These are phyloP conservation scores for Brachystomella parvula DNA, from an alignment of 1,140 invertebrate species.

Conservation along the genomic window DNA sequence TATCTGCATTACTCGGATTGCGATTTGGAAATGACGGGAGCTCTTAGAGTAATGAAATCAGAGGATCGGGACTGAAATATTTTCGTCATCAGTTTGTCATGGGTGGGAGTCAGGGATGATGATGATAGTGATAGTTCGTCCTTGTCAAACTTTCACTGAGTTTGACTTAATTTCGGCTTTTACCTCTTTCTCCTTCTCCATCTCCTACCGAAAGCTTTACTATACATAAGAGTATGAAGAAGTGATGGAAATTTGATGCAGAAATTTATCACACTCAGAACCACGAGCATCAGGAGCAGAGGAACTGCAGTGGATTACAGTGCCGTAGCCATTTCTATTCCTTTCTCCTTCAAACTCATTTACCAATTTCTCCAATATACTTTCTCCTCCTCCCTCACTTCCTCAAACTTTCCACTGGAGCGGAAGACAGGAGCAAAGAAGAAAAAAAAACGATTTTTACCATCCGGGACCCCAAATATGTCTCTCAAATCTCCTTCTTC, in stretches of 20 bases:
- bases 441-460: conserved; percentile 17
- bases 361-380: not conserved
- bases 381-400: conserved; percentile 7
- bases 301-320: not conserved
- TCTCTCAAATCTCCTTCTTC: conserved; percentile 19
- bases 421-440: too few relatives aligned
- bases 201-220: not conserved
- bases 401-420: conserved; percentile 8
- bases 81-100: not conserved
- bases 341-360: not conserved
- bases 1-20: too few relatives aligned
- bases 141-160: not conserved
- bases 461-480: conserved; percentile 25
- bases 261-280: not conserved
- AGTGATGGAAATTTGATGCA: not conserved
- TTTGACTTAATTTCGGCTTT: not conserved
- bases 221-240: not conserved
- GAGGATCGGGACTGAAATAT: not conserved
- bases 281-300: not conserved
- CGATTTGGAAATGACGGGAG: not conserved
- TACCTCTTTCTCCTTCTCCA: not conserved
- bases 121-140: not conserved
- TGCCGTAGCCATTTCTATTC: not conserved
- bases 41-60: not conserved
- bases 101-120: not conserved